Conservation (phyloP, 2,113 vertebrate genomes). For the Lanius collurio region DNA sequence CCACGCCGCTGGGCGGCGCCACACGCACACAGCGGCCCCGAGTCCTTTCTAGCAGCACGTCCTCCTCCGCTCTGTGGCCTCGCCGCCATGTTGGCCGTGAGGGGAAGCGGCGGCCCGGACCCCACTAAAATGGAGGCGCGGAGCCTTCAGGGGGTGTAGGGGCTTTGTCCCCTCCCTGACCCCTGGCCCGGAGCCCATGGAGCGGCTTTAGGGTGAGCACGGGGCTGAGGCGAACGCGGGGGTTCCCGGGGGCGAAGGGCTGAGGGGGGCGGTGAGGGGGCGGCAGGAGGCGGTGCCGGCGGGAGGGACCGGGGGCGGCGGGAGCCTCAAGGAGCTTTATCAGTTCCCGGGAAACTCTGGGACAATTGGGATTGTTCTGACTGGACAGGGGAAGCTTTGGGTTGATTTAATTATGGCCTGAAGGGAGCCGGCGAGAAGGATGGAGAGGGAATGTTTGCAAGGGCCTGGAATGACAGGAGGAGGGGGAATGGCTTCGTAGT, state of each 20-base stretch:
- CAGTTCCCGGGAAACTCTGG: neutral
- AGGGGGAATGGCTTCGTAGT: neutral
- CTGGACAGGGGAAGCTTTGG: rapidly evolving
- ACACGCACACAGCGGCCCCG: rapidly evolving
- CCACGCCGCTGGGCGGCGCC: rapidly evolving
- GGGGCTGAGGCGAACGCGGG: neutral
- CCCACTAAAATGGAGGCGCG: slow-evolving; percentile 51
- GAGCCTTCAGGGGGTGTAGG: neutral
- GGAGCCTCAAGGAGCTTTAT: rapidly evolving
- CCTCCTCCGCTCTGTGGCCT: rapidly evolving
- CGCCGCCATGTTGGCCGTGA: slow-evolving; percentile 37
- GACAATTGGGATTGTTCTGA: neutral
- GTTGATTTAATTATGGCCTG: neutral
- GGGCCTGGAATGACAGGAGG: neutral
- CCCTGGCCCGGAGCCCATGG: neutral
- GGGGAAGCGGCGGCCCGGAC: neutral
- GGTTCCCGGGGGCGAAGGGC: neutral
- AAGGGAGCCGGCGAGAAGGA: neutral
- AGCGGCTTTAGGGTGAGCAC: slow-evolving; percentile 18
- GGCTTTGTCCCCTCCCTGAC: neutral
- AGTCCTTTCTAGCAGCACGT: neutral
- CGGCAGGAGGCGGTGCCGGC: neutral
- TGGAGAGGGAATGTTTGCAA: rapidly evolving
- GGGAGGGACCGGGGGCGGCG: neutral
- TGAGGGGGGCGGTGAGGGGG: neutral